phyloP scores from a whole-genome alignment of 2,113 vertebrate species.

The Camarhynchus parvulus region DNA sequence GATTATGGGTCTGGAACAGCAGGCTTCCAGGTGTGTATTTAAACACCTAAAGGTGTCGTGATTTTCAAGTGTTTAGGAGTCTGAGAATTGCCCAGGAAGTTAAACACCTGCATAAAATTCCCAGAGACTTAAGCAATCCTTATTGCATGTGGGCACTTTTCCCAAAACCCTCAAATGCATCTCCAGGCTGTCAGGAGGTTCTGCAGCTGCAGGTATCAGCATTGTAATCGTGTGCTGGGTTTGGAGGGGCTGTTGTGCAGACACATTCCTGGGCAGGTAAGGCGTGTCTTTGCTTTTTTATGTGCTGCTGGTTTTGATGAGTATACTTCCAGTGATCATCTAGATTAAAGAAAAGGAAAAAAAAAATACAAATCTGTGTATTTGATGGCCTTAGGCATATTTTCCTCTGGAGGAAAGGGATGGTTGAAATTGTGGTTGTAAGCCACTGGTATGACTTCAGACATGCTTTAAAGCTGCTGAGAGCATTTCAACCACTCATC shows the following conservation, averaged over 20 bases:
- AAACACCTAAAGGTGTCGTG: neutral
- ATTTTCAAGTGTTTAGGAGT: neutral
- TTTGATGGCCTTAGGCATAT: neutral
- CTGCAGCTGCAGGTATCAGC: conserved; percentile 24
- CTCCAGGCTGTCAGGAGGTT: neutral
- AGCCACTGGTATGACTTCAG: neutral
- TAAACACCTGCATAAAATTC: neutral
- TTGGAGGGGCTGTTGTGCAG: conserved; percentile 2
- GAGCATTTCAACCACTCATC: neutral
- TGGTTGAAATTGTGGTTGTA: neutral
- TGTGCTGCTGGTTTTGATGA: neutral
- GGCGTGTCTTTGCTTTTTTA: neutral
- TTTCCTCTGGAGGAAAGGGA: neutral
- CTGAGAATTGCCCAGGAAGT: neutral
- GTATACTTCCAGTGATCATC: neutral
- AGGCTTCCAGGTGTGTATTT: neutral
- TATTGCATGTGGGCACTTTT: neutral
- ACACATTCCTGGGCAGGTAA: neutral
- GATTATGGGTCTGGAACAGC: neutral
- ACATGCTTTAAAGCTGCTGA: neutral
- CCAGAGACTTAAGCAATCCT: neutral
- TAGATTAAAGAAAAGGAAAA: neutral
- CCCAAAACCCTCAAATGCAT: neutral
- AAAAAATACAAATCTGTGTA: neutral
- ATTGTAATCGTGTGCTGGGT: neutral